Base-by-base conservation (phyloP, 2,888 invertebrate species). In the Empis livida region DNA sequence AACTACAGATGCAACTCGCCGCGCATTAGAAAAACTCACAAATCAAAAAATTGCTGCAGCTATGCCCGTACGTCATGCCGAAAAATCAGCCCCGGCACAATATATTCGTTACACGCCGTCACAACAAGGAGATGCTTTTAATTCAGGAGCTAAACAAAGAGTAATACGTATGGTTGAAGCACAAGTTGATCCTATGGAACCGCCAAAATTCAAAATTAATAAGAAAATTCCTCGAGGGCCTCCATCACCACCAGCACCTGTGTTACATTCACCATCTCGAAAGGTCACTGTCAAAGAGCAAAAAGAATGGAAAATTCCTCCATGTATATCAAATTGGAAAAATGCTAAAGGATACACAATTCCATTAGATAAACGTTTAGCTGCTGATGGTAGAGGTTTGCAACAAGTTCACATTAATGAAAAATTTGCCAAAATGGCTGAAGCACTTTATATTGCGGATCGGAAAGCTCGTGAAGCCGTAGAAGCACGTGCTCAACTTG, bases 241-340 rank as follows among this genome's bases (percentile, higher is more conserved):
- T 1, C 97, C 99, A 0, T 97, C 96, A 0, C 99, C 99, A 0
- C 99, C 99, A 15, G 96, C 99, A 9, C 97, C 99, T 1, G 96
- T 99, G 11, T 78, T 99, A 70, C 99, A 99, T 72, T 97, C 96
- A 0, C 99, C 99, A 0, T 95, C 97, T 0, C 77, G 97, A 46
- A 86, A 97, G 64, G 94, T 95, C 0, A 95, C 97, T 3, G 96
- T 96, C 0, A 96, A 97, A 63, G 99, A 99, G 64, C 99, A 99
- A 65, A 84, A 95, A 51, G 99, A 99, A 67, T 99, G 99, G 99
- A 97, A 97, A 71, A 77, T 79, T 48, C 99, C 99, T 9, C 99
- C 99, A 0, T 99, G 97, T 60, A 96, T 99, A 54, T 93, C 92
- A 0, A 99, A 99, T 65, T 99, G 99, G 99, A 99, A 99, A 72